Conservation (phyloP, 2,888 invertebrate species). For the Stenchaetothrips biformis region DNA sequence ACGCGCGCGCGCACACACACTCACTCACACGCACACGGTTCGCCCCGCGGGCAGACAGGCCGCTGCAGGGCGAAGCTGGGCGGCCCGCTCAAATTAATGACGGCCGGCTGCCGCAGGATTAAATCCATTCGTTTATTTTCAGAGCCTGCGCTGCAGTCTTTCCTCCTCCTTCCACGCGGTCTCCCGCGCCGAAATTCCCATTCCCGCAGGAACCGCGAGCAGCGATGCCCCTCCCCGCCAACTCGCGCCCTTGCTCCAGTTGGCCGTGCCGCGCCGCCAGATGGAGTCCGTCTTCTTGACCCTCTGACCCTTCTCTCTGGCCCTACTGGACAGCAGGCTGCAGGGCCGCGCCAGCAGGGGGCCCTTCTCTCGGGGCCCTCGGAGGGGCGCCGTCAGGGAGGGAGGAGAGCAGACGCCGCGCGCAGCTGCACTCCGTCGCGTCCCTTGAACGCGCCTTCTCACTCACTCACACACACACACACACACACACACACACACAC, state of each 20-base stretch:
- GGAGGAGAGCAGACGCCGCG: neutral
- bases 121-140: neutral
- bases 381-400: neutral
- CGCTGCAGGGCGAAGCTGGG: neutral
- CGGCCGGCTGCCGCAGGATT: neutral
- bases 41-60: neutral
- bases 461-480: no score
- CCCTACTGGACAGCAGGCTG: neutral
- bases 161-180: neutral
- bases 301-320: neutral
- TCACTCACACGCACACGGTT: no score
- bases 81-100: neutral
- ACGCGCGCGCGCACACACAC: neutral
- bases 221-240: neutral
- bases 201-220: neutral
- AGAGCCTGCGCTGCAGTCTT: neutral
- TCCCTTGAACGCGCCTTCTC: no score
- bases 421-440: no score
- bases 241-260: neutral
- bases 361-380: neutral
- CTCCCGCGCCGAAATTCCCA: neutral
- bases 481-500: no score
- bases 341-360: neutral
- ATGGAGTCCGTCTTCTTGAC: neutral
- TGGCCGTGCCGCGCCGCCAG: neutral